Base-by-base conservation (phyloP, 2,888 invertebrate species). In the Eubasilissa splendida region DNA sequence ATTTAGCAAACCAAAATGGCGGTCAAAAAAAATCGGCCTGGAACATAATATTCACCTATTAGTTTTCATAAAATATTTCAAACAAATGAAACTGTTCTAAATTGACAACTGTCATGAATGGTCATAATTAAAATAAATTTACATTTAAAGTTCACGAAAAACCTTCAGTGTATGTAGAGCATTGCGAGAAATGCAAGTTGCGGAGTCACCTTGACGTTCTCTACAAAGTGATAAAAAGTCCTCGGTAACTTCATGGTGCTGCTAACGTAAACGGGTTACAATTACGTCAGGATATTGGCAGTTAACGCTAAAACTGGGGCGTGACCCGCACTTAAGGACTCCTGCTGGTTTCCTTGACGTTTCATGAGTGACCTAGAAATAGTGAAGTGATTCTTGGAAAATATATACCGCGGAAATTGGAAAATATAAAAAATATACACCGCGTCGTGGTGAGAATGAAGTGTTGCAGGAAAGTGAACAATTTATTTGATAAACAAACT, bases 271-370 rank as follows among this genome's bases (percentile, higher is more conserved):
- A 79, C 79, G 79, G 79, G 82, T 79, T 79, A 80, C 82, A 83
- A 83, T 83, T 79, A 83, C 79, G 78, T 74, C 60, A n/a, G 79
- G 12, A 74, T 82, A 82, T 82, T 82, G 82, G 80, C 82, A 76
- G 78, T 82, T 80, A 77, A 76, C 76, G 82, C 60, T 76, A 76
- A 76, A 83, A 83, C 76, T 83, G 82, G 82, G 82, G 58, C 82
- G 82, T 79, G 80, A 80, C 82, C 80, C 80, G 80, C 82, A 79
- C 82, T 80, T 80, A 74, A 74, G 56, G 59, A 60, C 59, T 59
- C 60, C 60, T 60, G 59, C 60, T 73, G 56, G 56, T 73, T 22
- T 54, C 58, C 56, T 56, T 73, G 71, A 73, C 71, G 71, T 73
- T 56, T 73, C 12, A 54, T 68, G 31, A 73, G 71, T 73, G 71